Conservation (phyloP, 2,888 invertebrate species). For the Bhutanitis thaidina region DNA sequence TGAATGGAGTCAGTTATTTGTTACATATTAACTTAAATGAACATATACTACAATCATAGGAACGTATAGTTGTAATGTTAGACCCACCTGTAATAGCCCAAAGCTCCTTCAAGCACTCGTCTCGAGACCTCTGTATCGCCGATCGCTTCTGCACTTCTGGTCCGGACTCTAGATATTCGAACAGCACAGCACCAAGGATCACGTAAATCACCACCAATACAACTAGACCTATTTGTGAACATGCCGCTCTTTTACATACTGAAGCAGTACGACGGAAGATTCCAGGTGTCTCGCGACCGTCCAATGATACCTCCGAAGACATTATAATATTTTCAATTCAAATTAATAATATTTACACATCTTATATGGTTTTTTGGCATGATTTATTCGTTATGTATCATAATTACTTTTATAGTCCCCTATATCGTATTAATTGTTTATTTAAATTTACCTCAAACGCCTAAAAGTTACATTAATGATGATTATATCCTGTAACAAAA, state of each 20-base stretch:
- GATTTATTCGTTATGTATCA: neutral
- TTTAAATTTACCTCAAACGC: neutral
- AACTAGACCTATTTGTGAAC: slow-evolving; percentile 85
- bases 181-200: slow-evolving; percentile 86
- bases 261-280: slow-evolving; percentile 48
- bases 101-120: slow-evolving; percentile 85
- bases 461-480: neutral
- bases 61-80: no score
- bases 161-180: slow-evolving; percentile 87
- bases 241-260: slow-evolving; percentile 78
- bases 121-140: slow-evolving; percentile 81
- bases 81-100: slow-evolving; percentile 89
- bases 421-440: neutral
- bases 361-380: neutral
- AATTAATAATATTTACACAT: slow-evolving; percentile 11
- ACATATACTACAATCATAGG: no score
- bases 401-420: neutral
- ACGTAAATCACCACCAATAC: slow-evolving; percentile 87
- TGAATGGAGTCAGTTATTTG: no score
- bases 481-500: slow-evolving; percentile 13
- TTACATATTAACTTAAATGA: no score
- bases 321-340: slow-evolving; percentile 35
- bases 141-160: slow-evolving; percentile 82
- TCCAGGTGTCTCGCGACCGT: slow-evolving; percentile 61
- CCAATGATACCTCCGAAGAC: slow-evolving; percentile 73